phyloP scores from a whole-genome alignment of 2,797 vertebrate species.

The Nasua narica region DNA sequence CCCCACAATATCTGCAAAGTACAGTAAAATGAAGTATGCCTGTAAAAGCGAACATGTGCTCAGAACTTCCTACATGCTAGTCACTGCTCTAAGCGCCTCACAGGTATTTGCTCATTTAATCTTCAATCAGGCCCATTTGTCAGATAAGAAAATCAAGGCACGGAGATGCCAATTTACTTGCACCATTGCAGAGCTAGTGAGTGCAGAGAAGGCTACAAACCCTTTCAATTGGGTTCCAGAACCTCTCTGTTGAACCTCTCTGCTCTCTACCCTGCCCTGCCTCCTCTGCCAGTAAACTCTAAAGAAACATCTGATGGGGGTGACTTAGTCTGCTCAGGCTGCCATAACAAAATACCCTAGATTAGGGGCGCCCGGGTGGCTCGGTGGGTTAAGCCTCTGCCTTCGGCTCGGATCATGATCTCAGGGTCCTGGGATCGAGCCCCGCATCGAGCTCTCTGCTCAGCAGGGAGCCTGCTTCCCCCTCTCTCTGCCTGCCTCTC shows the following conservation, averaged over 20 bases:
- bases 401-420: no score
- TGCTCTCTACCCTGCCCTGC: not conserved
- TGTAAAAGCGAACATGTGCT: not conserved
- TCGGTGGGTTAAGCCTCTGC: no score
- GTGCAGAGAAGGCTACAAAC: not conserved
- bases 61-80: not conserved
- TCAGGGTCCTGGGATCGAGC: not conserved
- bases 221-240: not conserved
- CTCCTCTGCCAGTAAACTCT: not conserved
- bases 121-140: not conserved
- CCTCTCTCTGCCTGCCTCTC: no score
- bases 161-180: not conserved
- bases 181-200: not conserved
- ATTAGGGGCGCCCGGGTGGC: no score
- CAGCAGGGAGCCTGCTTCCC: no score
- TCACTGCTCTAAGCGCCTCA: not conserved
- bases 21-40: not conserved
- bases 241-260: not conserved
- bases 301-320: not conserved
- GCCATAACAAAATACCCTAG: not conserved
- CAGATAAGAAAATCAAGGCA: not conserved
- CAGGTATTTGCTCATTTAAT: not conserved
- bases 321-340: not conserved
- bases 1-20: not conserved
- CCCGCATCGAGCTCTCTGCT: no score